Evolutionary conservation across 2,113 vertebrate genomes (phyloP), one percentile per base, ranked within the genome.

Genomic region (Perca flavescens): DNA sequence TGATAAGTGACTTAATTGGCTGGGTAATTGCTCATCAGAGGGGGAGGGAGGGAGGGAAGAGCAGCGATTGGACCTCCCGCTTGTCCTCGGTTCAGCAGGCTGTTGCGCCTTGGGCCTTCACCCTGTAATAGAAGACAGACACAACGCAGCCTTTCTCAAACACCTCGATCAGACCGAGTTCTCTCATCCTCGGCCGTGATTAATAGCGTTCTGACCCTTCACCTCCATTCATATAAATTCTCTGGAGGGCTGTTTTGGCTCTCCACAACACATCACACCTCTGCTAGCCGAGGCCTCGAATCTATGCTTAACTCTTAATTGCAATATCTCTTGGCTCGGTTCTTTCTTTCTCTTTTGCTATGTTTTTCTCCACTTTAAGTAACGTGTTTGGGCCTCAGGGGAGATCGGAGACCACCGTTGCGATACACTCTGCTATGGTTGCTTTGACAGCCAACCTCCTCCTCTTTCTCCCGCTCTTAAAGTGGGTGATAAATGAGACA

Each of bases 101-200:
- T 83, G 81, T 80, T 80, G 92, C 54, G 90, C 94, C 91, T 79
- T 65, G 52, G 90, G 94, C 88, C 62, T 57, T 47, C 21, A 6
- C 86, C 89, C 82, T 92, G 91, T 95, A 95, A 96, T 93, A 83
- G 90, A 93, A 95, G 93, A 95, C 94, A 94, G 94, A 94, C 94
- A 86, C 90, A 92, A 94, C 91, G 83, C 52, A 17, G 82, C 77
- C 86, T 82, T 92, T 91, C 90, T 91, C 91, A 92, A 95, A 92
- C 84, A 87, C 93, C 93, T 95, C 84, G 43, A 86, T 89, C 77
- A 75, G 61, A 60, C 40, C 49, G n/a, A 22, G 70, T 79, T 53
- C 88, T 94, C 93, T 94, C 93, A 86, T 91, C 91, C 93, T 86
- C 77, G 83, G 77, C 77, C 70, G 62, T 95, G 95, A 96, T 95